Conservation (phyloP, 2,113 vertebrate species). For the Athene noctua region DNA sequence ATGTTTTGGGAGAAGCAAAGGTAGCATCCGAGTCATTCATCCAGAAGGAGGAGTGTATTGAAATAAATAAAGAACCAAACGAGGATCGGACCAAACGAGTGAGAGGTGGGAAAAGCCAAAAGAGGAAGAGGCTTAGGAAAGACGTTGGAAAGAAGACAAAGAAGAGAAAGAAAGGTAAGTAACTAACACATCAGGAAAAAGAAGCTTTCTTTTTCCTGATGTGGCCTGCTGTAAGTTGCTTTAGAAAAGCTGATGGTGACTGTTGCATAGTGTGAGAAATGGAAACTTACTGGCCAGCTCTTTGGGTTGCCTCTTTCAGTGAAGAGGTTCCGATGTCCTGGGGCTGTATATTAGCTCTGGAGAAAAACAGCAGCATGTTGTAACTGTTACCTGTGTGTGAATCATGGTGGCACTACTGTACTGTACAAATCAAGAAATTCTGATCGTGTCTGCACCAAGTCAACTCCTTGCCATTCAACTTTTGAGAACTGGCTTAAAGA, state of each 20-base stretch:
- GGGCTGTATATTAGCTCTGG: neutral
- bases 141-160: conserved; percentile 70
- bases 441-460: neutral
- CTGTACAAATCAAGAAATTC: neutral
- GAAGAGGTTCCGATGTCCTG: neutral
- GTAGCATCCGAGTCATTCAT: neutral
- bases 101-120: conserved; percentile 78
- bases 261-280: neutral
- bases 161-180: conserved; percentile 74
- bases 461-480: neutral
- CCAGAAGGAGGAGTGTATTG: conserved; percentile 70
- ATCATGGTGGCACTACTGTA: neutral
- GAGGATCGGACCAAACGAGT: conserved; percentile 72
- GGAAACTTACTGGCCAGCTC: neutral
- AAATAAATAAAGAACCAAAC: conserved; percentile 67
- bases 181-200: neutral
- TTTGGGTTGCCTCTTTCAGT: neutral
- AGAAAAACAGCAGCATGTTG: neutral
- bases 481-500: neutral
- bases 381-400: neutral
- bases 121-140: conserved; percentile 77
- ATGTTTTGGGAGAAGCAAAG: conserved; percentile 51
- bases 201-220: neutral
- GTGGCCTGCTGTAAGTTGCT: neutral
- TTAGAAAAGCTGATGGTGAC: neutral